These are phyloP conservation scores for Aspidiotus destructor DNA, from an alignment of 2,888 invertebrate species.

Conservation along the genomic window DNA sequence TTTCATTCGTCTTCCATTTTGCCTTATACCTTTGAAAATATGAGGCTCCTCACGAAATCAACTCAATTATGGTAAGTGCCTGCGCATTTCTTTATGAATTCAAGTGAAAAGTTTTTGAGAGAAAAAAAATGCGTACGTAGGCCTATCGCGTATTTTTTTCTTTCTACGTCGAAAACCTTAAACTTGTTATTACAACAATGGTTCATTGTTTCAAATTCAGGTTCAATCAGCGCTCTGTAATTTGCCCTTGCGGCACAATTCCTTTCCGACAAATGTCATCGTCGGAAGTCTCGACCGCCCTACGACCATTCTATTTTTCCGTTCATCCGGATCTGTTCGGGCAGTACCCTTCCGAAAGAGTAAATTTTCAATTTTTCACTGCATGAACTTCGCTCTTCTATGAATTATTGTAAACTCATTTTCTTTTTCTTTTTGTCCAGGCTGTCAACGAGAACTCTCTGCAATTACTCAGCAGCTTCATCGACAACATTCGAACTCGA, in stretches of 20 bases:
- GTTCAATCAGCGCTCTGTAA: constrained; percentile 13
- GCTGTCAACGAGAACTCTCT: constrained; percentile 81
- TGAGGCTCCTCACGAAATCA: no score
- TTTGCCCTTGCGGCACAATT: constrained; percentile 3
- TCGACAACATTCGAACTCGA: constrained; percentile 65
- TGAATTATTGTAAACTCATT: background rate
- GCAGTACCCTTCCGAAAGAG: constrained; percentile 78
- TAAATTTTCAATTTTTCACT: constrained; percentile 42
- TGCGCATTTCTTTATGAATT: no score
- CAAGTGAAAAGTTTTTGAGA: no score
- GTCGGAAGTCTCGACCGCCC: constrained; percentile 77
- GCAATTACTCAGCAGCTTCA: constrained; percentile 73
- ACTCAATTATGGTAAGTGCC: no score
- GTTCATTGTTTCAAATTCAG: constrained; percentile 35
- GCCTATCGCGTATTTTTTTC: no score
- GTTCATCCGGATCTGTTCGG: constrained; percentile 95
- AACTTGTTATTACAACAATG: constrained; percentile 2
- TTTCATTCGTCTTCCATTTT: no score
- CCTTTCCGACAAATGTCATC: constrained; percentile 48
- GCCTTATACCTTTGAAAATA: no score
- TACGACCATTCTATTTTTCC: constrained; percentile 87
- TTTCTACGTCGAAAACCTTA: background rate
- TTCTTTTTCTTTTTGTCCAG: constrained; percentile 45
- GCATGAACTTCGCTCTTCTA: background rate
- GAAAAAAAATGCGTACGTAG: no score